These are phyloP conservation scores for Corvus moneduloides DNA, from an alignment of 2,113 vertebrate genomes.

Conservation along the genomic window DNA sequence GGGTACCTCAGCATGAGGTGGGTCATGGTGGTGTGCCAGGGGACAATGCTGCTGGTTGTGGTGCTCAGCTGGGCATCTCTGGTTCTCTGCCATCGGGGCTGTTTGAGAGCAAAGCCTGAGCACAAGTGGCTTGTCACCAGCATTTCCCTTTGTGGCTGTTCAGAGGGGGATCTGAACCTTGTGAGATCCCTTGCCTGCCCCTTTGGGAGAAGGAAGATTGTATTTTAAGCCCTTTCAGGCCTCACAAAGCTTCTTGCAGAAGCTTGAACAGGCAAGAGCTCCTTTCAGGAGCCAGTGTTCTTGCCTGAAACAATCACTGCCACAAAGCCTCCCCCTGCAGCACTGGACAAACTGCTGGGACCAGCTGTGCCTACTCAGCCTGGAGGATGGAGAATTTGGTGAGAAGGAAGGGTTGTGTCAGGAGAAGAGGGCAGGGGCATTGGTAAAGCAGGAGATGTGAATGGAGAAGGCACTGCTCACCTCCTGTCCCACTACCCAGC, in stretches of 20 bases:
- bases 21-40: rapidly evolving
- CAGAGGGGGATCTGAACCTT: background rate
- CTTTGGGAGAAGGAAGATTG: background rate
- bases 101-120: background rate
- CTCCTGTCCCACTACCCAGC: rapidly evolving
- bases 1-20: background rate
- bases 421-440: background rate
- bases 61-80: background rate
- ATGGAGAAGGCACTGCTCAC: background rate
- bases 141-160: background rate
- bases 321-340: background rate
- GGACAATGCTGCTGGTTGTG: background rate
- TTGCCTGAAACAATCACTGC: background rate
- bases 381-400: background rate
- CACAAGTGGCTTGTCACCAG: background rate
- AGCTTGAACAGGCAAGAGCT: background rate
- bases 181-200: background rate
- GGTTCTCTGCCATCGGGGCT: background rate
- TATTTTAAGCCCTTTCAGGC: background rate
- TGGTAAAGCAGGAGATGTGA: background rate
- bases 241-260: background rate
- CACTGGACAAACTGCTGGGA: background rate
- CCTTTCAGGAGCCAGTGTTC: background rate
- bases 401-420: background rate
- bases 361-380: background rate